These are phyloP conservation scores for Rutilus rutilus DNA, from an alignment of 2,113 vertebrate genomes.

Conservation along the genomic window DNA sequence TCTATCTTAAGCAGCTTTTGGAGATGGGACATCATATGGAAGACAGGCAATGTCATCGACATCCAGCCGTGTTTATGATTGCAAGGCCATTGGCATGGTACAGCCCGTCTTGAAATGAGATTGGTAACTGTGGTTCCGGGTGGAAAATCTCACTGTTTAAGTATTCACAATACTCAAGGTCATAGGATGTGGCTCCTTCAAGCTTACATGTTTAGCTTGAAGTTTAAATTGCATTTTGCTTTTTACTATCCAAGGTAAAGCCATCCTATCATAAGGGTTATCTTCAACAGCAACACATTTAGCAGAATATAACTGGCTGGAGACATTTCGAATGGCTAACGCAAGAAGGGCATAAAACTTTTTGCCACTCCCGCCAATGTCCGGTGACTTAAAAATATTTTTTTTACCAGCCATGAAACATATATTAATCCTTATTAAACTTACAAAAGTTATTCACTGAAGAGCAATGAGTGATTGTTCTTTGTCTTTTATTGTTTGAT, in stretches of 20 bases:
- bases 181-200: conserved; percentile 5
- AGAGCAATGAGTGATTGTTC: no score
- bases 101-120: conserved; percentile 34
- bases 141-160: conserved; percentile 41
- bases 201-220: background rate
- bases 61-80: conserved; percentile 51
- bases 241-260: conserved; percentile 8
- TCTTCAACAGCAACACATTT: background rate
- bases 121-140: conserved; percentile 43
- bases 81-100: conserved; percentile 32
- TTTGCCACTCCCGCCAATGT: no score
- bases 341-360: background rate
- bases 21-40: conserved; percentile 28
- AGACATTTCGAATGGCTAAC: conserved; percentile 1
- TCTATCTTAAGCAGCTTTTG: conserved; percentile 38
- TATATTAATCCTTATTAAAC: no score
- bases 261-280: conserved; percentile 29
- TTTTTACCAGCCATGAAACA: no score
- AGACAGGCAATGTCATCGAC: conserved; percentile 29
- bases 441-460: no score
- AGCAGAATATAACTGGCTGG: conserved; percentile 19
- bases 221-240: conserved; percentile 39
- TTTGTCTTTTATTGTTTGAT: no score
- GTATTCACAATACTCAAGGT: conserved; percentile 39
- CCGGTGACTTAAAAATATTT: no score